Evolutionary conservation across 2,888 invertebrate genomes (phyloP).

Genomic region (Stratiomys singularior): DNA sequence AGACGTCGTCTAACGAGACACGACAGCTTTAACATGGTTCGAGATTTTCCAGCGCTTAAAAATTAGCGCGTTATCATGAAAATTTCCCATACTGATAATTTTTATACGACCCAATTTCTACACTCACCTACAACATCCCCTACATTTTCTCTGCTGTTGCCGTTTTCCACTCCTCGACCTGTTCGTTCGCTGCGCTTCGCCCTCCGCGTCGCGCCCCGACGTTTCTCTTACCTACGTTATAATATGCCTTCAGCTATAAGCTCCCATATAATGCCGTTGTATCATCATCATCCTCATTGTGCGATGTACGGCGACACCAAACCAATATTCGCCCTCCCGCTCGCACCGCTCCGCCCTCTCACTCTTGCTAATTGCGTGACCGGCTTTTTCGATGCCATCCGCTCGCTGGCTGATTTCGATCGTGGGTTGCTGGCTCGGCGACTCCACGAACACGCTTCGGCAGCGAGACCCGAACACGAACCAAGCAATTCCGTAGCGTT

Average conservation of each 20-base stretch:
- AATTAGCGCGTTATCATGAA: no score
- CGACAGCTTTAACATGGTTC: no score
- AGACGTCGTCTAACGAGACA: no score
- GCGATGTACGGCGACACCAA: slow-evolving; percentile 40
- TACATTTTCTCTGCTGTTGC: slow-evolving; percentile 28
- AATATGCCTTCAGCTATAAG: slow-evolving; percentile 38
- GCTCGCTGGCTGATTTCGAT: slow-evolving; percentile 31
- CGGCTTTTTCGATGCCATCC: slow-evolving; percentile 32
- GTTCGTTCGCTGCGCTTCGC: slow-evolving; percentile 5
- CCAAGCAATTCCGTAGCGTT: slow-evolving; percentile 4
- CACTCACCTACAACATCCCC: neutral
- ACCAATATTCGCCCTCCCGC: neutral
- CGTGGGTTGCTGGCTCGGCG: slow-evolving; percentile 23
- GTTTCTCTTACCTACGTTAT: slow-evolving; percentile 14
- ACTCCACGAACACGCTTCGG: neutral
- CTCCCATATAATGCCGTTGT: slow-evolving; percentile 43
- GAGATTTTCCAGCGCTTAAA: no score
- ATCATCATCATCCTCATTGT: slow-evolving; percentile 44
- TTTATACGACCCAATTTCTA: neutral
- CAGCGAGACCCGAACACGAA: slow-evolving; percentile 12
- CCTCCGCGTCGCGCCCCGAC: neutral
- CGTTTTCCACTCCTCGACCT: slow-evolving; percentile 24
- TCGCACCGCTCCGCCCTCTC: neutral
- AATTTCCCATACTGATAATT: no score
- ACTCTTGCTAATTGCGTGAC: slow-evolving; percentile 27